A percentile compares a stretch with the other conserved stretches of the same genome.
Evolutionary conservation across 1,140 invertebrate species (phyloP).

Genomic region (Sogatella furcifera): DNA sequence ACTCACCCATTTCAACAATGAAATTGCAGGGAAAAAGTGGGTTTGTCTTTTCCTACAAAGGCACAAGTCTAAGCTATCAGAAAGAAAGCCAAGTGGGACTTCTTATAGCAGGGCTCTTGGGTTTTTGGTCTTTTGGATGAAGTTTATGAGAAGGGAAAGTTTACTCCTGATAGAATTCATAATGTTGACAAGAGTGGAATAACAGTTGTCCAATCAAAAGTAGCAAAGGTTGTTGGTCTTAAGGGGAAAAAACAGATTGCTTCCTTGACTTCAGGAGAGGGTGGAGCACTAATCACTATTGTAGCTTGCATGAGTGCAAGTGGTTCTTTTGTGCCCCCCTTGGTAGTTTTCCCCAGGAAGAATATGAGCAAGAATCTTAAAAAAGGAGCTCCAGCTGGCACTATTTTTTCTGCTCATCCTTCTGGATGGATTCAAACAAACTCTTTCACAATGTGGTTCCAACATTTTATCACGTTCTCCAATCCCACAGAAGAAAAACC

Average conservation of each 20-base stretch:
- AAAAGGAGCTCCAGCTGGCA: conserved; percentile 21
- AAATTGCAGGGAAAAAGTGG: conserved; percentile 20
- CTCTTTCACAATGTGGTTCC: conserved; percentile 15
- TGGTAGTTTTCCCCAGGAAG: conserved; percentile 33
- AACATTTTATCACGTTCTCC: conserved; percentile 21
- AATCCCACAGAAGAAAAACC: conserved; percentile 25
- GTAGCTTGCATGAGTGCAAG: conserved; percentile 29
- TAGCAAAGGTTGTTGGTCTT: conserved; percentile 24
- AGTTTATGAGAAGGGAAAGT: conserved; percentile 23
- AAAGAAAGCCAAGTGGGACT: conserved; percentile 20
- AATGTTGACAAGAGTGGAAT: conserved; percentile 31
- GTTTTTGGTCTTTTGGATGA: conserved; percentile 27
- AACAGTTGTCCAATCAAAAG: conserved; percentile 24
- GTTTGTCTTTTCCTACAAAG: conserved; percentile 13
- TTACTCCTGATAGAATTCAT: conserved; percentile 25
- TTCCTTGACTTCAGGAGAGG: conserved; percentile 26
- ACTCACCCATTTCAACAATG: conserved; percentile 5
- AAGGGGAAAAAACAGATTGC: conserved; percentile 29
- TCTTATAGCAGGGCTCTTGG: conserved; percentile 24
- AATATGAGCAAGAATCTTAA: conserved; percentile 22
- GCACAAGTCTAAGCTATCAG: background rate
- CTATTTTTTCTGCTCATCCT: conserved; percentile 22
- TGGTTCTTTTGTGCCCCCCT: conserved; percentile 32
- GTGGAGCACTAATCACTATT: conserved; percentile 26
- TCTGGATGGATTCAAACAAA: conserved; percentile 32